A percentile compares a stretch with the other conserved stretches of the same genome.
Conservation (phyloP, 2,797 vertebrate species). For the Hozukius guyotensis region DNA sequence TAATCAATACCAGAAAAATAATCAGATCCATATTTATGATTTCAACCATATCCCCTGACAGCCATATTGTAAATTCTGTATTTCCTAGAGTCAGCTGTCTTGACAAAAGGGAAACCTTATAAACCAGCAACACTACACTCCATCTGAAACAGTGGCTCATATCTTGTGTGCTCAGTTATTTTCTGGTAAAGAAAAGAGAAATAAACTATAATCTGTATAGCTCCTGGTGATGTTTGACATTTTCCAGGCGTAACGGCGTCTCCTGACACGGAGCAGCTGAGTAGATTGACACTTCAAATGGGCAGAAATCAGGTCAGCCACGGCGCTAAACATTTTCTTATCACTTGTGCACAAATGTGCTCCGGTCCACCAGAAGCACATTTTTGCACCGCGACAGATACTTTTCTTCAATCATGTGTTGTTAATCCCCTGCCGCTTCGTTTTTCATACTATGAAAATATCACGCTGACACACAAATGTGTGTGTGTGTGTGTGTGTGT, state of each 20-base stretch:
- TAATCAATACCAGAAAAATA: neutral
- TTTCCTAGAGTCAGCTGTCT: neutral
- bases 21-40: neutral
- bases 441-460: conserved; percentile 43
- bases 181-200: conserved; percentile 20
- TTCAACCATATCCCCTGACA: neutral
- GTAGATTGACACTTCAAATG: conserved; percentile 68
- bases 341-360: conserved; percentile 59
- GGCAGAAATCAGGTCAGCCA: conserved; percentile 52
- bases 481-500: neutral
- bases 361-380: conserved; percentile 41
- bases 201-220: conserved; percentile 2
- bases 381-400: conserved; percentile 36
- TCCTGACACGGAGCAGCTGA: conserved; percentile 45
- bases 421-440: conserved; percentile 38
- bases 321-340: conserved; percentile 63
- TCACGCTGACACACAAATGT: conserved; percentile 38
- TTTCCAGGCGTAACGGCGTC: conserved; percentile 41
- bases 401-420: conserved; percentile 41
- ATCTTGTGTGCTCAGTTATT: neutral
- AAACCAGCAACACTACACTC: neutral
- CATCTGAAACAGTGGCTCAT: neutral
- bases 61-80: neutral
- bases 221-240: conserved; percentile 62
- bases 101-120: neutral